Conservation (phyloP, 2,797 vertebrate genomes). For the Pseudomugil tenellus region DNA sequence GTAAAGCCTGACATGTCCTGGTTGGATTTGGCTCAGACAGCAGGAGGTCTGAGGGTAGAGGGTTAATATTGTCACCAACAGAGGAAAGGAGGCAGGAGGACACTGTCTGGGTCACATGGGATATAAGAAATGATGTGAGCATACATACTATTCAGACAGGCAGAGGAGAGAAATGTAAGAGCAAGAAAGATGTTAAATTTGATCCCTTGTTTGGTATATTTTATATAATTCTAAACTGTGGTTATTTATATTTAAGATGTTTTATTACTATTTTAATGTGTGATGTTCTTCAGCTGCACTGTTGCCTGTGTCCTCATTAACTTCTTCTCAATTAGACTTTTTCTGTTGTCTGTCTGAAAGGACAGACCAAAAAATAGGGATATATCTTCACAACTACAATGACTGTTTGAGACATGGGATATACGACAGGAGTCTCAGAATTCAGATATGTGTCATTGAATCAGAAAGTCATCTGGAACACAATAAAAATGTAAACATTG, state of each 20-base stretch:
- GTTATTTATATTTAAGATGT: background rate
- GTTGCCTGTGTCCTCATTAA: no score
- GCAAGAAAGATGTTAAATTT: background rate
- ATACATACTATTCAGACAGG: background rate
- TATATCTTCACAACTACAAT: no score
- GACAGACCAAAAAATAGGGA: no score
- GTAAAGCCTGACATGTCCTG: constrained; percentile 35
- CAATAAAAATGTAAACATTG: no score
- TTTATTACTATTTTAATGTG: background rate
- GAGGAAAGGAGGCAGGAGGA: constrained; percentile 12
- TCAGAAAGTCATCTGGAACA: no score
- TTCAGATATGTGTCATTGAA: no score
- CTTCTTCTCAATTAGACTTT: no score
- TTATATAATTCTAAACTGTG: background rate
- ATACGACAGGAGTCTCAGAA: no score
- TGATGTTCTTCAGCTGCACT: no score
- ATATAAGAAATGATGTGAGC: constrained; percentile 17
- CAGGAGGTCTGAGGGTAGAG: constrained; percentile 20
- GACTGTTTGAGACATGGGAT: no score
- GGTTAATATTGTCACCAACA: constrained; percentile 41
- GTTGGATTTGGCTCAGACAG: constrained; percentile 26
- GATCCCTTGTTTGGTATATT: background rate
- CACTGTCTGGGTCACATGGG: constrained; percentile 11
- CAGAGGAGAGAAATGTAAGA: background rate
- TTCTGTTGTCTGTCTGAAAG: no score